Base-by-base conservation (phyloP, 1,140 invertebrate genomes). In the Chironomus striatipennis region DNA sequence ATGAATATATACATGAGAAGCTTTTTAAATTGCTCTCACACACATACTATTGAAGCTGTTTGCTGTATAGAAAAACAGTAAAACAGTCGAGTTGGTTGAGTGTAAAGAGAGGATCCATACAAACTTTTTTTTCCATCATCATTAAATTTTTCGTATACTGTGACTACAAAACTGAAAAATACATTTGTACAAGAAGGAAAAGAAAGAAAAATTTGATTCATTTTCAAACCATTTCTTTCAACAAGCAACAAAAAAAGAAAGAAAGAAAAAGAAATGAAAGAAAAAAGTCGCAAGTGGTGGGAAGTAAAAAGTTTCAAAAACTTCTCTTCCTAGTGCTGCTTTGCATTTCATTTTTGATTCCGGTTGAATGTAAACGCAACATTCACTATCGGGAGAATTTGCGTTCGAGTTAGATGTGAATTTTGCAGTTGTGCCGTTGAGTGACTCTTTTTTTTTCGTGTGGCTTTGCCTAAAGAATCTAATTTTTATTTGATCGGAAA, bases 261-360 rank as follows among this genome's bases (percentile, higher is more conserved):
- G 12, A 70, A 70, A 70, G 17, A 2, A 70, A 67, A 67, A 70
- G 17, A 2, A 70, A 67, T 6, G 64, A 67, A 70, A 70, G 65
- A 70, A 70, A 70, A 70, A 17, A 70, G 47, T 57, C 47, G 47
- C 65, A 70, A 21, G n/a, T 21, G 65, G 65, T 70, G 65, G 65
- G 65, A 70, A 70, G 65, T 70, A 21, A 20, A 70, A 18, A 70
- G 20, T 70, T 70, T 70, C 18, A 9, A 70, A 70, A 70, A 10
- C 18, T 70, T 70, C 65, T 70, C 65, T 70, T 70, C 65, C 65
- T 70, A 70, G 65, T 70, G 65, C 65, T 70, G 65, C 65, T 70
- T 70, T 70, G 65, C 65, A 70, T 70, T 70, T 70, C 65, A 21
- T 21, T 70, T 70, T 70, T 70, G 65, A 70, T 70, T 70, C 65